Conservation (phyloP, 2,113 vertebrate species). For the Quiscalus mexicanus region DNA sequence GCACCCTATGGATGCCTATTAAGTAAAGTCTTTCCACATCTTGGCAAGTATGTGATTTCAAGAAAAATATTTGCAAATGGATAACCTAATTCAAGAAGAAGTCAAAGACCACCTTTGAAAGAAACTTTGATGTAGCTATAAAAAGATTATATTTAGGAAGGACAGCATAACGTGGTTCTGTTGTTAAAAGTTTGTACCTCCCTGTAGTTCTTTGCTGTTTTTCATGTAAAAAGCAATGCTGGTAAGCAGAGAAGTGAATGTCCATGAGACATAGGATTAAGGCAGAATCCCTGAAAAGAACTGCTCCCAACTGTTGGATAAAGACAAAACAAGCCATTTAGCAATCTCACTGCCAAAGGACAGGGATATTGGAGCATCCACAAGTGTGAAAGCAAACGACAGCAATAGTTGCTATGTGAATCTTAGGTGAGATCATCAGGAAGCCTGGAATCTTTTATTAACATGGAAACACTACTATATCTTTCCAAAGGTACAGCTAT, state of each 20-base stretch:
- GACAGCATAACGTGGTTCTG: neutral
- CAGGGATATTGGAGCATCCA: neutral
- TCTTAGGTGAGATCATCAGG: neutral
- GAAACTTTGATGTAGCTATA: slow-evolving; percentile 18
- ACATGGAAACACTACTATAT: neutral
- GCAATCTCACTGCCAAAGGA: neutral
- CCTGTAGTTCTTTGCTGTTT: neutral
- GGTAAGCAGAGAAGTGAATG: neutral
- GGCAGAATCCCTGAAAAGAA: neutral
- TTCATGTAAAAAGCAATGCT: neutral
- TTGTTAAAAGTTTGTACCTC: neutral
- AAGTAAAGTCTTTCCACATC: slow-evolving; percentile 35
- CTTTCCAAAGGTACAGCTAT: neutral
- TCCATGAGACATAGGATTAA: neutral
- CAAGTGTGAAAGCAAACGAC: neutral
- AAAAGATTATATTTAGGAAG: slow-evolving; percentile 9
- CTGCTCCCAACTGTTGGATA: neutral
- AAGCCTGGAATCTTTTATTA: neutral
- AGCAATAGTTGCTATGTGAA: neutral
- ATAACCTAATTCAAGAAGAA: slow-evolving; percentile 41
- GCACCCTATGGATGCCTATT: slow-evolving; percentile 51
- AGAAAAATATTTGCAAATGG: slow-evolving; percentile 66
- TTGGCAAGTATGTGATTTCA: slow-evolving; percentile 56
- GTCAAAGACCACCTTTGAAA: slow-evolving; percentile 59
- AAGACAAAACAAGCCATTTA: neutral